These are phyloP conservation scores for Hylaeus anthracinus DNA, from an alignment of 1,140 invertebrate genomes.

Conservation along the genomic window DNA sequence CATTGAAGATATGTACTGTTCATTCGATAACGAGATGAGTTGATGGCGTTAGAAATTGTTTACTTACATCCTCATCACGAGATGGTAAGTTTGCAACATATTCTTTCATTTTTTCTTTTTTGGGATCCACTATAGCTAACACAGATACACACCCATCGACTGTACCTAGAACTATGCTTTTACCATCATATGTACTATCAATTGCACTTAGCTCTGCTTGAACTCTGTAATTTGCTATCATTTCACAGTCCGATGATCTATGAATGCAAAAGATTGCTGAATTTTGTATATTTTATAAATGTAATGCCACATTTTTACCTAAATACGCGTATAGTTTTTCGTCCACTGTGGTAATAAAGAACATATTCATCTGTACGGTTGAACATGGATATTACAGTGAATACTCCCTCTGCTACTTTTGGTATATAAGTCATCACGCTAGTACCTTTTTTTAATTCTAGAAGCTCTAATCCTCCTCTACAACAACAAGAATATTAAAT, in stretches of 20 bases:
- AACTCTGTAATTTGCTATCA: constrained; percentile 95
- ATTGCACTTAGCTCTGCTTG: constrained; percentile 95
- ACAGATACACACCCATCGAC: constrained; percentile 96
- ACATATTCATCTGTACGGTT: constrained; percentile 97
- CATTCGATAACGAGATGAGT: constrained; percentile 1
- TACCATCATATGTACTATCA: constrained; percentile 91
- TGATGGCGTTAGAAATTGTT: constrained; percentile 4
- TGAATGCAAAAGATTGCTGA: not conserved
- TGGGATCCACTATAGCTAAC: constrained; percentile 93
- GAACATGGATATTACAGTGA: constrained; percentile 96
- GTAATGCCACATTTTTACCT: constrained; percentile 80
- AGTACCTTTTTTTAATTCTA: constrained; percentile 92
- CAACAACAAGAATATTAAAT: constrained; percentile 47
- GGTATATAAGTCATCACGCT: constrained; percentile 93
- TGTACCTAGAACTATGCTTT: constrained; percentile 91
- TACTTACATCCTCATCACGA: constrained; percentile 84
- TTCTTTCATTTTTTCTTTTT: constrained; percentile 83
- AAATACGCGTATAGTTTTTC: constrained; percentile 95
- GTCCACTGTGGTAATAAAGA: constrained; percentile 97
- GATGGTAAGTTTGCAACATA: constrained; percentile 87
- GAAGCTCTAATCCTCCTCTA: constrained; percentile 94
- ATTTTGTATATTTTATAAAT: constrained; percentile 9
- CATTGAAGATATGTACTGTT: not conserved
- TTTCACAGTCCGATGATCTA: constrained; percentile 91
- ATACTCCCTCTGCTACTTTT: constrained; percentile 97